Percentiles rank a stretch among this genome's conserved stretches.
These are phyloP conservation scores for Sphenodon punctatus DNA, from an alignment of 2,797 vertebrate genomes.

Conservation along the genomic window DNA sequence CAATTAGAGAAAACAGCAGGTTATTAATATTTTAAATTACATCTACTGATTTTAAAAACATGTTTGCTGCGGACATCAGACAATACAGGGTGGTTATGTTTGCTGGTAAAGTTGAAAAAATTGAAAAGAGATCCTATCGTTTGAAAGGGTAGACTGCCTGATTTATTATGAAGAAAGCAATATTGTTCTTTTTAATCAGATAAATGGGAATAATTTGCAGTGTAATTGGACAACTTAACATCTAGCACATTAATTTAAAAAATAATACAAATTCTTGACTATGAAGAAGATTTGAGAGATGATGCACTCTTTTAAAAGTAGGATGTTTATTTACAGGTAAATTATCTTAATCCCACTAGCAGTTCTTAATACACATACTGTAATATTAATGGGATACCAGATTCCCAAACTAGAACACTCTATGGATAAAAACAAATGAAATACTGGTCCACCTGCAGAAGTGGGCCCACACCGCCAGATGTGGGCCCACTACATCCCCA, in stretches of 20 bases:
- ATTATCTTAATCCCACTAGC: too few relatives aligned
- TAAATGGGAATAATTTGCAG: constrained; percentile 6
- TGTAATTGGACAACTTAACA: constrained; percentile 9
- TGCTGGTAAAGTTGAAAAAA: constrained; percentile 15
- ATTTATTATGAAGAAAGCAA: not conserved
- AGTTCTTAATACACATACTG: not conserved
- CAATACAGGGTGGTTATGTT: not conserved
- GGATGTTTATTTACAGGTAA: not conserved
- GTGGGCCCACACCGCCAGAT: too few relatives aligned
- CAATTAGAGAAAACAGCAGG: not conserved
- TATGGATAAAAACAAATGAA: not conserved
- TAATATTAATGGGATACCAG: not conserved
- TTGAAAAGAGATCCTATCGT: not conserved
- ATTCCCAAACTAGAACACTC: not conserved
- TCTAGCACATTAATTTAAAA: not conserved
- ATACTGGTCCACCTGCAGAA: too few relatives aligned
- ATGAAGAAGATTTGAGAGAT: not conserved
- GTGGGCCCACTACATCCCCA: too few relatives aligned
- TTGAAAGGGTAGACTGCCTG: not conserved
- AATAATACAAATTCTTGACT: not conserved
- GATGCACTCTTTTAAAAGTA: not conserved
- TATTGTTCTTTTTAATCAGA: not conserved
- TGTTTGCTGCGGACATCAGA: not conserved
- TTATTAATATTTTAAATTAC: constrained; percentile 12
- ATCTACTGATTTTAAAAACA: not conserved